These are phyloP conservation scores for Passer montanus DNA, from an alignment of 2,113 vertebrate species.

Conservation along the genomic window DNA sequence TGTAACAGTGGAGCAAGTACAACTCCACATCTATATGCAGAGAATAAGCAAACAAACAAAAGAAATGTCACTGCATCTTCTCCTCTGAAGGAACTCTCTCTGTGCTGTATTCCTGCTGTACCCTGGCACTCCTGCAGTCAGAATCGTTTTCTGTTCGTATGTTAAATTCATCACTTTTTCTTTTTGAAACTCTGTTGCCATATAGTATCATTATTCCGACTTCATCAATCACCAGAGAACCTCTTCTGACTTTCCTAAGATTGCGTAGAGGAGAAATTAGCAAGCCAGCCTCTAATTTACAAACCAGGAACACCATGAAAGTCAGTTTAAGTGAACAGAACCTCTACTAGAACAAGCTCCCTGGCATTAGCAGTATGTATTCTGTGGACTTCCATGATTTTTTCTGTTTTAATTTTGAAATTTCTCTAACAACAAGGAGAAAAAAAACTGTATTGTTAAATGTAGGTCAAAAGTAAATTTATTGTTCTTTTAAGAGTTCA, in stretches of 20 bases:
- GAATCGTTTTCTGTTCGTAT: background rate
- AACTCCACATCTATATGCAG: background rate
- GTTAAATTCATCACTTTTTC: background rate
- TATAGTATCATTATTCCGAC: background rate
- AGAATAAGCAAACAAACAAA: background rate
- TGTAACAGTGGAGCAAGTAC: background rate
- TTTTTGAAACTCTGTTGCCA: background rate
- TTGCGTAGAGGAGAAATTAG: background rate
- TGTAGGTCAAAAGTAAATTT: background rate
- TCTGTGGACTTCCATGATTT: background rate
- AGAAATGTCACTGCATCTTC: background rate
- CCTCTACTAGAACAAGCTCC: background rate
- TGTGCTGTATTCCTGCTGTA: background rate
- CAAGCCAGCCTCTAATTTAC: background rate
- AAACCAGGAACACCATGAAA: background rate
- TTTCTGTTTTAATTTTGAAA: background rate
- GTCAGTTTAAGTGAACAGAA: background rate
- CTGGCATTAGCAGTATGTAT: background rate
- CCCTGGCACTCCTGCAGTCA: background rate
- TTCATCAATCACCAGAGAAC: background rate
- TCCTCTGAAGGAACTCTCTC: background rate
- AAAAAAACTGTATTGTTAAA: background rate
- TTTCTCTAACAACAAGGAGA: background rate
- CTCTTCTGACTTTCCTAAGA: background rate
- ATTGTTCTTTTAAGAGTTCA: background rate